Percentiles rank a stretch among this genome's conserved stretches.
These are phyloP conservation scores for Fabriciana adippe DNA, from an alignment of 2,888 invertebrate genomes.

Conservation along the genomic window DNA sequence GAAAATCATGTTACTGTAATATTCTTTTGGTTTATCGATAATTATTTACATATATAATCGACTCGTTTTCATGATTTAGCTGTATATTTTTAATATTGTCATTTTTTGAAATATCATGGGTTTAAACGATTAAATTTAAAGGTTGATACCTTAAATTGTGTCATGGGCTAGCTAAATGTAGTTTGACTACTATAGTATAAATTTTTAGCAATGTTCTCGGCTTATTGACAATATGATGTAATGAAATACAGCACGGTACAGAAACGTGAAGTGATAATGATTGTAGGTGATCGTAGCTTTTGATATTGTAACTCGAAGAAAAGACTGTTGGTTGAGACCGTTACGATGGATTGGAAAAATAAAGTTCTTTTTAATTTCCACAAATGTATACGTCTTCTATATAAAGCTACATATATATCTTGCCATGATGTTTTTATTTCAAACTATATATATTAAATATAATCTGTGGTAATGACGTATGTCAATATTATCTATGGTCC, in stretches of 20 bases:
- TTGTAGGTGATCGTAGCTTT: conserved; percentile 44
- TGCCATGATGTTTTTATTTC: conserved; percentile 13
- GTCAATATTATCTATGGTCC: conserved; percentile 12
- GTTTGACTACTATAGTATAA: conserved; percentile 58
- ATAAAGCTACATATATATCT: background rate
- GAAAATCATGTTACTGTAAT: background rate
- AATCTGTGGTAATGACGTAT: background rate
- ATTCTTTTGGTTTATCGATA: background rate
- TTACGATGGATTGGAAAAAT: conserved; percentile 8
- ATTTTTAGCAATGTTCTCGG: conserved; percentile 43
- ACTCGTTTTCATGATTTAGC: conserved; percentile 7
- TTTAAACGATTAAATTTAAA: conserved; percentile 1
- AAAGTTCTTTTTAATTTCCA: conserved; percentile 1
- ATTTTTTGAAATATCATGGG: too few species aligned
- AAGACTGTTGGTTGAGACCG: conserved; percentile 11
- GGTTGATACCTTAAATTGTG: conserved; percentile 11
- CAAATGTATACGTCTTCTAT: conserved; percentile 13
- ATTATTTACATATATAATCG: conserved; percentile 8
- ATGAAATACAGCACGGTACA: conserved; percentile 34
- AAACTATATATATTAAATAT: background rate
- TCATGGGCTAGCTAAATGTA: conserved; percentile 51
- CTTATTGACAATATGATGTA: conserved; percentile 38
- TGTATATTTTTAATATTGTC: conserved; percentile 34
- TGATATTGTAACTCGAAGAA: conserved; percentile 39
- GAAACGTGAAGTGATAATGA: conserved; percentile 40